Evolutionary conservation across 2,888 invertebrate species (phyloP), one percentile per base, ranked within the genome.

Genomic region (Lithophane leautieri): DNA sequence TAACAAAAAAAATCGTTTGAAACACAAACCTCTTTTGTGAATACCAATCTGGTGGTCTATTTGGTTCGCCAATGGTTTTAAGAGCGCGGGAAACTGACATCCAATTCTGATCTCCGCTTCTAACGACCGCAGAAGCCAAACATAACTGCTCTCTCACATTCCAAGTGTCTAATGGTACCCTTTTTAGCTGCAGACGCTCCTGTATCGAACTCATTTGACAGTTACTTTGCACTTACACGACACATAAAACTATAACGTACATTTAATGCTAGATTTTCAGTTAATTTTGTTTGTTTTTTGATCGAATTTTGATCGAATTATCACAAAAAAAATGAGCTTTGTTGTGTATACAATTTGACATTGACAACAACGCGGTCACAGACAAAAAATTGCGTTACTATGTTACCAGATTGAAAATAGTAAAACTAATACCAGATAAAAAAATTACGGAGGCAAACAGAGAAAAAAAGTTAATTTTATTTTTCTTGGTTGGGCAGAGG

Each of bases 21-120:
- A 67, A 73, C 70, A 83, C 79, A 1, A 87, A 95, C 96, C 95
- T 96, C 81, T 96, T 96, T 91, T 98, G 98, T 0, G 98, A 98
- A 91, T 99, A 99, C 99, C 98, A 99, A 91, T 98, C 99, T 0
- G 97, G 94, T 0, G 98, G 98, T 76, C 98, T 96, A 86, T 97
- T 97, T 63, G 98, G 96, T 87, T 98, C 98, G 22, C 97, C 97
- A 85, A 98, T 97, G 22, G 98, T 97, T 95, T 98, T 98, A 16
- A 99, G 93, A 0, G 98, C 97, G 58, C 98, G 96, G 67, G 98
- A 98, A 2, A 99, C 98, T 0, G 98, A 98, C 97, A 98, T 98
- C 99, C 99, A 99, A 94, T 99, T 98, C 92, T 98, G 98, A 92
- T 99, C 99, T 0, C 99, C 99, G 89, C 98, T 98, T 90, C 98